Conservation (phyloP, 1,140 invertebrate species). For the Belonocnema kinseyi region DNA sequence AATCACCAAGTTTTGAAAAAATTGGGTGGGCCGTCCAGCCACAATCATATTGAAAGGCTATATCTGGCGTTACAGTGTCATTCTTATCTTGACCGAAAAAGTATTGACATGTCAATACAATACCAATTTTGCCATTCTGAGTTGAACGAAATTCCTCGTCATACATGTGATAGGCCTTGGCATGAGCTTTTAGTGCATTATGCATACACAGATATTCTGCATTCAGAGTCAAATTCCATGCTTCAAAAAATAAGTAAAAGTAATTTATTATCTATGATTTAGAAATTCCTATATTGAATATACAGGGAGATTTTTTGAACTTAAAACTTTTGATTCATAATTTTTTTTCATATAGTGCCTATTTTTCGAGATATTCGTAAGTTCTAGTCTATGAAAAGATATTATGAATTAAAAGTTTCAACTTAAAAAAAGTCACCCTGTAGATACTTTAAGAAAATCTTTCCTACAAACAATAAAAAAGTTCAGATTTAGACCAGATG, state of each 20-base stretch:
- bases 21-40: slow-evolving; percentile 83
- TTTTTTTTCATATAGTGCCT: too few relatives aligned
- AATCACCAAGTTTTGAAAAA: slow-evolving; percentile 78
- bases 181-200: slow-evolving; percentile 64
- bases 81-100: slow-evolving; percentile 44
- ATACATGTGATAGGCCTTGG: slow-evolving; percentile 76
- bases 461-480: too few relatives aligned
- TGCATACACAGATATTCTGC: slow-evolving; percentile 60
- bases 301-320: too few relatives aligned
- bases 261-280: not conserved
- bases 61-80: slow-evolving; percentile 50
- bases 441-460: too few relatives aligned
- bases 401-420: too few relatives aligned
- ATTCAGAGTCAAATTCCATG: slow-evolving; percentile 42
- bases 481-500: too few relatives aligned
- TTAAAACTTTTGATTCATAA: too few relatives aligned
- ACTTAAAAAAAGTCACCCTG: too few relatives aligned
- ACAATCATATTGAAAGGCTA: slow-evolving; percentile 68
- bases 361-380: too few relatives aligned
- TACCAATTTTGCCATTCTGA: slow-evolving; percentile 76
- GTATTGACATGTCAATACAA: slow-evolving; percentile 41
- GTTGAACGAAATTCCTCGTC: slow-evolving; percentile 77
- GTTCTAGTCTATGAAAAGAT: too few relatives aligned
- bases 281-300: not conserved
- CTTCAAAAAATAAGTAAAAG: slow-evolving; percentile 32